These are phyloP conservation scores for Callopanchax toddi DNA, from an alignment of 2,113 vertebrate species.

Conservation along the genomic window DNA sequence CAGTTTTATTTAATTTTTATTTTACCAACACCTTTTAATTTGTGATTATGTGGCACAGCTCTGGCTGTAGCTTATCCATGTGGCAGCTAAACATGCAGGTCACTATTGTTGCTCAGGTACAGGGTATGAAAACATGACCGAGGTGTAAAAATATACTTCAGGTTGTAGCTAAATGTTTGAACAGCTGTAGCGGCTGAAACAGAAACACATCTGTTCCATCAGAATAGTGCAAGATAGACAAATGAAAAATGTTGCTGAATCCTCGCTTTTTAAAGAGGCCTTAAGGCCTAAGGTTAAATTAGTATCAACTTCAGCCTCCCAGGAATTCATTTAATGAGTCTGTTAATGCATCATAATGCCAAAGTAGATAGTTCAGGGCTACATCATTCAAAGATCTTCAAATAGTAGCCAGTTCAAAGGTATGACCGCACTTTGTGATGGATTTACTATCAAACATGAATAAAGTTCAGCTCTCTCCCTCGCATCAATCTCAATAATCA, in stretches of 20 bases:
- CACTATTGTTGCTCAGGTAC: too few species aligned
- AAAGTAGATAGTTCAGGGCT: background rate
- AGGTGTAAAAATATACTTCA: background rate
- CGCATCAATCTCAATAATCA: background rate
- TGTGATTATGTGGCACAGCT: too few species aligned
- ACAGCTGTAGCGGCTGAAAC: background rate
- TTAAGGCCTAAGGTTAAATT: background rate
- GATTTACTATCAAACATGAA: too few species aligned
- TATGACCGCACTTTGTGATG: background rate
- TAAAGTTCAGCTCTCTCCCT: background rate
- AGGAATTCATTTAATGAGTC: background rate
- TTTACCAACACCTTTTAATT: too few species aligned
- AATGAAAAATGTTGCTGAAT: background rate
- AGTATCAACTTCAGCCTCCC: background rate
- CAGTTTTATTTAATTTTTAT: too few species aligned
- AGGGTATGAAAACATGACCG: background rate
- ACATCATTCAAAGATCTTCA: background rate
- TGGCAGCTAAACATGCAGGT: background rate
- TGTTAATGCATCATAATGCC: background rate
- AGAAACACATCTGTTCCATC: background rate
- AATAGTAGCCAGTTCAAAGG: too few species aligned
- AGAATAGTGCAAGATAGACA: too few species aligned
- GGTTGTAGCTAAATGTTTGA: background rate
- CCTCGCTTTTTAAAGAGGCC: background rate
- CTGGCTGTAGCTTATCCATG: too few species aligned